Base-by-base conservation (phyloP, 2,888 invertebrate species). In the Drosophila leonis region DNA sequence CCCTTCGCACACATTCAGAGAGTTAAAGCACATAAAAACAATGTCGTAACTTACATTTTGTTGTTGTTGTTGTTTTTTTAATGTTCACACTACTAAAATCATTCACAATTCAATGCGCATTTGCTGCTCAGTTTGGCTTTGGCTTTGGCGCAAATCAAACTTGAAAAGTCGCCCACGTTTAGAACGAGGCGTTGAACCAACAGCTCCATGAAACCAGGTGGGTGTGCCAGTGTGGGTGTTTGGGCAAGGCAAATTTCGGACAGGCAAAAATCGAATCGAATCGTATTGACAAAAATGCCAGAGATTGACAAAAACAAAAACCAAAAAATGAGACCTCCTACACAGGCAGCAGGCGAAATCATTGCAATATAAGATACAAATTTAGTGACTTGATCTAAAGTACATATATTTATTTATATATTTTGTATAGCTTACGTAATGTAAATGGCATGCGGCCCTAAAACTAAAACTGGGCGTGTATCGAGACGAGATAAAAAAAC, bases 141-240 rank as follows among this genome's bases (percentile, higher is more conserved):
- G 49, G 70, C 72, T 86, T 70, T 80, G 82, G 77, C 72, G 77
- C 72, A 82, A 80, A 82, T 88, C 89, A 85, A 84, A 86, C 88
- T 88, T 89, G 85, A 88, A 80, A 55, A 35, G 29, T 61, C 85
- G 79, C 86, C 86, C 88, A 86, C 90, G 80, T 52, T 70, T 67
- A 90, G 90, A 86, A 88, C 83, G 79, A 83, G 88, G 86, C 88
- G 86, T 86, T 90, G 81, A 85, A 88, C 88, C 78, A 74, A 24
- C 57, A 61, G 56, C 62, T 70, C n/a, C 52, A 54, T 52, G 33
- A 4, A 20, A 35, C 80, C 72, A 77, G 83, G 80, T 76, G 80
- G 59, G 33, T 27, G 69, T 59, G 44, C 37, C 12, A 0, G 41
- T 57, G 73, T 85, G 78, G 86, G 82, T 49, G 75, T 68, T 35